Percentiles rank a stretch among this genome's conserved stretches.
phyloP scores from a whole-genome alignment of 2,888 invertebrate species.

The Lepetodrilus schrolli region DNA sequence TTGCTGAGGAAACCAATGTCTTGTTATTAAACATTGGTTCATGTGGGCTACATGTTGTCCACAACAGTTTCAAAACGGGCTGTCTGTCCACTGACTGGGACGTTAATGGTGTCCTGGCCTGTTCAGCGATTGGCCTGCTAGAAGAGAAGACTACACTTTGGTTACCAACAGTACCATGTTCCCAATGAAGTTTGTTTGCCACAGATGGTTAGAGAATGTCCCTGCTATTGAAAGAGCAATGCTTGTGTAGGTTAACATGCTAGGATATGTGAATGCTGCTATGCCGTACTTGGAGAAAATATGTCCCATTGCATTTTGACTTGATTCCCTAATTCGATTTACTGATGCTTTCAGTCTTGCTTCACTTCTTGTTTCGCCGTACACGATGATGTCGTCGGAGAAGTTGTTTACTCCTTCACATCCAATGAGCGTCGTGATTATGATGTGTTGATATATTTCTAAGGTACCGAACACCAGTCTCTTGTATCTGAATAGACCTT shows the following conservation, averaged over 20 bases:
- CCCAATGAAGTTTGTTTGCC: slow-evolving; percentile 58
- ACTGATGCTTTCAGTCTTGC: no score
- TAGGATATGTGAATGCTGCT: slow-evolving; percentile 38
- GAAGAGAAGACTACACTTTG: slow-evolving; percentile 52
- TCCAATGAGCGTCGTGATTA: no score
- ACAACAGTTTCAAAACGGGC: slow-evolving; percentile 47
- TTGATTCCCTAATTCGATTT: no score
- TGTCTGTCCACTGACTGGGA: slow-evolving; percentile 37
- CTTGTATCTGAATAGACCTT: no score
- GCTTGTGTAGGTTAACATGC: slow-evolving; percentile 30
- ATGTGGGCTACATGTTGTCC: slow-evolving; percentile 49
- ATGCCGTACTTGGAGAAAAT: no score
- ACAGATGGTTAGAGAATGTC: slow-evolving; percentile 50
- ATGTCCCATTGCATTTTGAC: no score
- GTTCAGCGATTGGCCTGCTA: slow-evolving; percentile 62
- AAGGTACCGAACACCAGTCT: no score
- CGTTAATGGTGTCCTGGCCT: slow-evolving; percentile 53
- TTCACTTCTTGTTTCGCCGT: no score
- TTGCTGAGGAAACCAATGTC: slow-evolving; percentile 28
- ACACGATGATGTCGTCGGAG: no score
- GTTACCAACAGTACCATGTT: slow-evolving; percentile 44
- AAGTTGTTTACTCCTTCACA: no score
- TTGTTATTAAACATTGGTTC: slow-evolving; percentile 44
- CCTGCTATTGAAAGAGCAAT: slow-evolving; percentile 41
- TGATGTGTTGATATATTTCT: no score